Evolutionary conservation across 2,888 invertebrate species (phyloP), one percentile per base, ranked within the genome.

Genomic region (Cantharis nigra): DNA sequence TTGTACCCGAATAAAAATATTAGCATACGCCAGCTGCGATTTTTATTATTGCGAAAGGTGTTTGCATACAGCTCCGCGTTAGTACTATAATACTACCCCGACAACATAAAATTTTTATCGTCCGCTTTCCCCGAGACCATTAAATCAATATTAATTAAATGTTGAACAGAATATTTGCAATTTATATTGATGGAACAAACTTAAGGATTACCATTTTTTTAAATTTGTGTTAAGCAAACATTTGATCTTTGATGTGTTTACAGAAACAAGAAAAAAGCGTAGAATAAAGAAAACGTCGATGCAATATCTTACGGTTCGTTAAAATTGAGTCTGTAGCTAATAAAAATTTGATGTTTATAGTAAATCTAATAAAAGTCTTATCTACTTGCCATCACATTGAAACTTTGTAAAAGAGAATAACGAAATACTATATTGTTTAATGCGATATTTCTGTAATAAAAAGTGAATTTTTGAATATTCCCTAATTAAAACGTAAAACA

Each of bases 291-390:
- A 20, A 67, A 67, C 65, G 65, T 23, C 26, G 65, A 20, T 67
- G 65, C 65, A 67, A 67, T 67, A 67, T 67, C 65, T 67, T 67
- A 67, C 65, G 65, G 65, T 67, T 67, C 65, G 65, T 67, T 67
- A 67, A 67, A 67, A 67, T 67, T 67, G 65, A 67, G 26, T n/a
- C 65, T 67, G 65, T 67, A 67, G 65, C 23, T 67, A 23, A 67
- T 67, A 67, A 67, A 67, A 67, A 67, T 23, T 67, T 67, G 20
- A 67, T 26, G 65, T 23, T 23, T 26, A n/a, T 23, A 67, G 23
- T 67, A 67, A 67, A 67, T 67, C 9, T 26, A 67, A 67, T 67
- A 67, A 20, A 67, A 67, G 65, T 23, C 65, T 67, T 67, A 23
- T 67, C 26, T 23, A 67, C 20, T 67, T 26, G 65, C 65, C 13